A percentile compares a stretch with the other conserved stretches of the same genome.
Evolutionary conservation across 2,888 invertebrate species (phyloP).

Genomic region (Melinopterus prodromus): DNA sequence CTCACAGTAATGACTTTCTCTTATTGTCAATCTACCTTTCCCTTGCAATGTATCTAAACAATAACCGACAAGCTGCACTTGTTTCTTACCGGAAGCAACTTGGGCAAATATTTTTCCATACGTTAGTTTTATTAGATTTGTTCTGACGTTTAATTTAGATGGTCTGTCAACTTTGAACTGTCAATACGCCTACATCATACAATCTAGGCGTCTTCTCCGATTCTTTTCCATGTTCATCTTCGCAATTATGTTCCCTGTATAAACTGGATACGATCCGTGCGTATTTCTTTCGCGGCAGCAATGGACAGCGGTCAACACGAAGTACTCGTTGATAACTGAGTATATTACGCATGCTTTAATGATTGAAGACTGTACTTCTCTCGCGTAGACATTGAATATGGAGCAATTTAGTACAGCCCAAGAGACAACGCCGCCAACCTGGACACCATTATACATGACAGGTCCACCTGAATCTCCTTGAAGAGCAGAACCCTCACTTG

Average conservation of each 20-base stretch:
- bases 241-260: neutral
- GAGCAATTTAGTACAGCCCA: too few relatives aligned
- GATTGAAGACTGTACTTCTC: too few relatives aligned
- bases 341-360: too few relatives aligned
- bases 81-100: neutral
- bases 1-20: constrained; percentile 6
- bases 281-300: constrained; percentile 40
- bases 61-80: constrained; percentile 6
- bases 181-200: neutral
- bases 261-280: neutral
- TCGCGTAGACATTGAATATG: too few relatives aligned
- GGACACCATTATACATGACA: too few relatives aligned
- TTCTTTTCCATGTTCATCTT: neutral
- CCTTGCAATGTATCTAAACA: constrained; percentile 5
- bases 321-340: too few relatives aligned
- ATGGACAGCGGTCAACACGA: too few relatives aligned
- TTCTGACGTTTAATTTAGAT: neutral
- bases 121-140: neutral
- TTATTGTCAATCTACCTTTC: neutral
- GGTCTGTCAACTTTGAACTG: neutral
- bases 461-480: too few relatives aligned
- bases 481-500: too few relatives aligned
- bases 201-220: too few relatives aligned
- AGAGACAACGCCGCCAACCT: too few relatives aligned
- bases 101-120: neutral